Evolutionary conservation across 2,888 invertebrate genomes (phyloP).

Genomic region (Clistopyga incitator): DNA sequence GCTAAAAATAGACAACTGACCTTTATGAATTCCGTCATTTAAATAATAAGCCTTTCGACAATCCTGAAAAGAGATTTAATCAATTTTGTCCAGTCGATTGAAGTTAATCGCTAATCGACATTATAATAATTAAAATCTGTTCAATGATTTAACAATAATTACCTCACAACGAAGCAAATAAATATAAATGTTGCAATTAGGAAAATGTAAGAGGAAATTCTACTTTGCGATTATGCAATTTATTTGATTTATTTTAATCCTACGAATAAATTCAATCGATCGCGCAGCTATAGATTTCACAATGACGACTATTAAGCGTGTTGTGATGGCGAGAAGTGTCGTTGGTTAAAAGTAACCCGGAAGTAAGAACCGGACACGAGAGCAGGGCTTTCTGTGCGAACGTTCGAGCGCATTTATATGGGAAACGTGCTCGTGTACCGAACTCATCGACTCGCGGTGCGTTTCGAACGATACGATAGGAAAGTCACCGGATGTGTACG

Average conservation of each 20-base stretch:
- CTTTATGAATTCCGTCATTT: neutral
- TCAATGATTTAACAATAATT: too few species aligned
- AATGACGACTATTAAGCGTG: neutral
- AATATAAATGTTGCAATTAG: too few species aligned
- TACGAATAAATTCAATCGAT: too few species aligned
- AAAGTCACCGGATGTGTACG: conserved; percentile 65
- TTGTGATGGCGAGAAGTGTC: conserved; percentile 16
- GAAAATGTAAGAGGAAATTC: too few species aligned
- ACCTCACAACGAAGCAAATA: too few species aligned
- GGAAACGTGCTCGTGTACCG: conserved; percentile 44
- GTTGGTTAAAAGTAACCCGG: conserved; percentile 64
- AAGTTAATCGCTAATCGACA: too few species aligned
- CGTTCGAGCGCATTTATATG: conserved; percentile 64
- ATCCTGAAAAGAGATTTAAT: neutral
- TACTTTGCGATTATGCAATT: too few species aligned
- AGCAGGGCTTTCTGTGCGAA: conserved; percentile 22
- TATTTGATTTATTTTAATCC: too few species aligned
- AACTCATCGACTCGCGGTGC: conserved; percentile 17
- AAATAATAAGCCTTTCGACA: neutral
- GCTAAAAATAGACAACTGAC: conserved; percentile 7
- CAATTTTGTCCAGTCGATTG: too few species aligned
- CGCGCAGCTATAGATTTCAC: neutral
- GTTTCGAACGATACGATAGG: conserved; percentile 56
- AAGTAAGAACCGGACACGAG: conserved; percentile 66
- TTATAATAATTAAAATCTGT: too few species aligned